phyloP scores from a whole-genome alignment of 2,113 vertebrate species.

The Manacus vitellinus region DNA sequence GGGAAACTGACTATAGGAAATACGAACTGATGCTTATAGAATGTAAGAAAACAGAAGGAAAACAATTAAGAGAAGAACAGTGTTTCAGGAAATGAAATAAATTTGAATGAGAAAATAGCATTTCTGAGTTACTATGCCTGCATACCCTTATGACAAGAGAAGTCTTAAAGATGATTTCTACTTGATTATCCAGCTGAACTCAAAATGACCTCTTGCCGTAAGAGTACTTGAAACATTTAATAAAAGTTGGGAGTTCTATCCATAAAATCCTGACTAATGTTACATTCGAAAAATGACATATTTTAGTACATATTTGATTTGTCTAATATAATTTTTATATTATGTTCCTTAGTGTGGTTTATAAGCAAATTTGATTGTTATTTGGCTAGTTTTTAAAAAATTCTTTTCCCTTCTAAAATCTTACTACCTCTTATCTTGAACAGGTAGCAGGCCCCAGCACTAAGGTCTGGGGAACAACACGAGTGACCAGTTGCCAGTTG shows the following conservation, averaged over 20 bases:
- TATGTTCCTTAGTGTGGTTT: neutral
- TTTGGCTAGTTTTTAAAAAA: neutral
- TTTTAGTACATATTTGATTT: neutral
- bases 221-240: neutral
- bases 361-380: neutral
- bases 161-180: neutral
- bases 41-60: neutral
- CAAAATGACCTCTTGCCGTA: neutral
- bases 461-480: neutral
- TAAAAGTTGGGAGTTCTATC: neutral
- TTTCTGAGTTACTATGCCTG: neutral
- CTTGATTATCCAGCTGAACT: neutral
- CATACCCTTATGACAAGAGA: neutral
- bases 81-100: neutral
- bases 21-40: neutral
- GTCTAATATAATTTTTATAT: neutral
- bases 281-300: neutral
- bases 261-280: neutral
- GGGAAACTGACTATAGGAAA: neutral
- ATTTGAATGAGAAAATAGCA: neutral
- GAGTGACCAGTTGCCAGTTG: neutral
- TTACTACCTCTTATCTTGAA: neutral
- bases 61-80: neutral
- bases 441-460: too few species aligned
- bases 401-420: neutral